These are phyloP conservation scores for Xenops minutus DNA, from an alignment of 2,797 vertebrate genomes.

Conservation along the genomic window DNA sequence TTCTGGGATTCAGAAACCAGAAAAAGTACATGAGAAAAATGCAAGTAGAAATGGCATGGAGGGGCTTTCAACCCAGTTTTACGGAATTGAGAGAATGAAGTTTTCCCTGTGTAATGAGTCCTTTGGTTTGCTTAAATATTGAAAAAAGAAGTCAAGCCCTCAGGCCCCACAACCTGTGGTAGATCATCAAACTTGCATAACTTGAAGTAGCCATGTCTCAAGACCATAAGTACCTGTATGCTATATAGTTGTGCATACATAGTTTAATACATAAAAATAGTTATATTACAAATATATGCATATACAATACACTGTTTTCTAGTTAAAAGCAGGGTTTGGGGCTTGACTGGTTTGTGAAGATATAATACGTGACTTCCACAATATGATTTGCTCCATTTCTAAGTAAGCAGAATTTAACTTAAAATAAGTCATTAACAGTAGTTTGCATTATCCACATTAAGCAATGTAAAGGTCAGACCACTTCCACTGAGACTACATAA, in stretches of 20 bases:
- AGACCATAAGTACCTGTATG: neutral
- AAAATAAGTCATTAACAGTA: neutral
- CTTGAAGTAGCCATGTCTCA: neutral
- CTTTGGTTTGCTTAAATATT: neutral
- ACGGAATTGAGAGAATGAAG: neutral
- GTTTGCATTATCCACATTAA: neutral
- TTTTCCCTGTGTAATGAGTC: neutral
- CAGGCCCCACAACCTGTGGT: neutral
- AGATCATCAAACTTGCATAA: neutral
- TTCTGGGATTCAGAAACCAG: neutral
- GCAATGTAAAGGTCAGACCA: fast-evolving
- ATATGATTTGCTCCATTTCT: neutral
- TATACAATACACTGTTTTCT: neutral
- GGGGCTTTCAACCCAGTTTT: neutral
- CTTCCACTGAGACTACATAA: neutral
- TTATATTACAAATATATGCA: neutral
- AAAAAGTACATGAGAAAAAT: neutral
- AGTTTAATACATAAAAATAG: neutral
- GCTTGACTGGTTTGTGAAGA: neutral
- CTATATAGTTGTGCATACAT: neutral
- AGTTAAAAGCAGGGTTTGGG: neutral
- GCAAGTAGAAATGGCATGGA: neutral
- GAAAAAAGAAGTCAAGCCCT: neutral
- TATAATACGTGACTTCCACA: neutral
- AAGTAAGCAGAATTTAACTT: neutral